phyloP scores from a whole-genome alignment of 2,113 vertebrate genomes.

The Anoplopoma fimbria region DNA sequence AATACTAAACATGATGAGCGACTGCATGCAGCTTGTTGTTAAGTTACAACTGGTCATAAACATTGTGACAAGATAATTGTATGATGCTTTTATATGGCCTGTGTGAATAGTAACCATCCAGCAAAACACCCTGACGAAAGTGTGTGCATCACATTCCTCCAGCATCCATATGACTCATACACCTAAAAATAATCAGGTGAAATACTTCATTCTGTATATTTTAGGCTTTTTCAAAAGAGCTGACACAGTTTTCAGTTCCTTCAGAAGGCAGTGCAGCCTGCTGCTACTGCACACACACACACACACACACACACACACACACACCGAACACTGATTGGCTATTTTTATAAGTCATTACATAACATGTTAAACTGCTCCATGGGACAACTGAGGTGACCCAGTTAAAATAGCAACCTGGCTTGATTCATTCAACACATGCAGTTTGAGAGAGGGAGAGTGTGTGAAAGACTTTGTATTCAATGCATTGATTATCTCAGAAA shows the following conservation, averaged over 20 bases:
- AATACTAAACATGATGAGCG: constrained; percentile 46
- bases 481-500: constrained; percentile 5
- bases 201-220: constrained; percentile 10
- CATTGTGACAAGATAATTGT: constrained; percentile 31
- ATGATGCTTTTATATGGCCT: constrained; percentile 8
- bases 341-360: constrained; percentile 76
- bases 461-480: background rate
- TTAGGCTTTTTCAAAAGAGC: constrained; percentile 28
- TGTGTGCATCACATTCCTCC: background rate
- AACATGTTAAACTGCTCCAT: constrained; percentile 70
- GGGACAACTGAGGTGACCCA: constrained; percentile 73
- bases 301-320: constrained; percentile 34
- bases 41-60: constrained; percentile 46
- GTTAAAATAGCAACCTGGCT: constrained; percentile 65
- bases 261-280: constrained; percentile 29
- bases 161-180: constrained; percentile 5
- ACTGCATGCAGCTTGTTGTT: constrained; percentile 8
- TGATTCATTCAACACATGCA: constrained; percentile 45
- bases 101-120: background rate
- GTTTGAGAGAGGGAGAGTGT: background rate
- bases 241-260: constrained; percentile 49
- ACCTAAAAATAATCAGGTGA: constrained; percentile 5
- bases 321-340: constrained; percentile 59
- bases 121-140: background rate
- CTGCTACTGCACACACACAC: constrained; percentile 32